Evolutionary conservation across 2,113 vertebrate species (phyloP), one percentile per base, ranked within the genome.

Genomic region (Colaptes auratus): DNA sequence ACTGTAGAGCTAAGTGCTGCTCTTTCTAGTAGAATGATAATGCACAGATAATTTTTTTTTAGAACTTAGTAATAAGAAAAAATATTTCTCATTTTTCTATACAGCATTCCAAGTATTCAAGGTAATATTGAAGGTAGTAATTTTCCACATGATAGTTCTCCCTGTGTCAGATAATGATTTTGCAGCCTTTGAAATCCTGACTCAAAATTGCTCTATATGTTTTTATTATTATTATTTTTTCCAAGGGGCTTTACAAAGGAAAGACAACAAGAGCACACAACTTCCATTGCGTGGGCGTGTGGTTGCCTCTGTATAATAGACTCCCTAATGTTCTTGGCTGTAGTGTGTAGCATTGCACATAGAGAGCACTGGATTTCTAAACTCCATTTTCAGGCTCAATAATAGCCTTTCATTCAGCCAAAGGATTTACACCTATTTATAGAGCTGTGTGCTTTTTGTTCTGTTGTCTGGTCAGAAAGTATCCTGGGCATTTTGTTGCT

Each of bases 201-300:
- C 80, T 82, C 30, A 24, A 46, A 28, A 59, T 94, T 89, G 85
- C 64, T 79, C 48, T 75, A 53, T 89, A 66, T 96, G 83, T 97
- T 95, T 90, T 89, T 85, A 82, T 97, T 90, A 94, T 94, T 89
- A 91, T 88, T 39, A 55, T 92, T 89, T 83, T 52, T 94, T 94
- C 89, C 79, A 90, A 73, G 93, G 92, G 95, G 73, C 92, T 91
- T 95, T 87, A 86, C 89, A 93, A 94, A 97, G 71, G 72, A 86
- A 96, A 86, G 95, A 96, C 90, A 92, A 95, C 86, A 96, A 33
- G 6, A 83, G 53, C 46, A 31, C 77, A 63, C 72, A 2, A 9
- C 89, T 92, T 86, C 89, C 90, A 75, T 52, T 74, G 90, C 67
- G 86, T 94, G 75, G 82, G 82, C 2, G 30, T 80, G 46, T 74